Evolutionary conservation across 2,113 vertebrate genomes (phyloP).

Genomic region (Phalacrocorax brasilianus): DNA sequence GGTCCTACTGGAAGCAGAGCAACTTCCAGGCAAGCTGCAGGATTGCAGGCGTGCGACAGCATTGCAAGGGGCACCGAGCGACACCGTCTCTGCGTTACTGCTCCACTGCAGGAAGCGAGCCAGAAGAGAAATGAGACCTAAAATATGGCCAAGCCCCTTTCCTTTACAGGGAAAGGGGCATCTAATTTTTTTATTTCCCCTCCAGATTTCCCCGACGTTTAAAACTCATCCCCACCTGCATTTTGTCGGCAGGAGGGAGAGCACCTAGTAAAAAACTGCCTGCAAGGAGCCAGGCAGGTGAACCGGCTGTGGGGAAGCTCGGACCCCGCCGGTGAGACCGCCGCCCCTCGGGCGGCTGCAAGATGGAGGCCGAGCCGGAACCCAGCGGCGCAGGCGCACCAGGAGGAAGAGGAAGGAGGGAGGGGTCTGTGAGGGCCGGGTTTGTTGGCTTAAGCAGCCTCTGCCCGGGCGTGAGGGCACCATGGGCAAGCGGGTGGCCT

Average conservation of each 20-base stretch:
- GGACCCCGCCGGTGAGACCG: no score
- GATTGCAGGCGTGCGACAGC: accelerated
- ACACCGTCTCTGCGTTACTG: accelerated
- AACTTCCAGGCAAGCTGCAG: accelerated
- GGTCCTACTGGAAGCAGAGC: background rate
- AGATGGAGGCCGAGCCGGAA: accelerated
- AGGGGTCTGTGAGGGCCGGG: accelerated
- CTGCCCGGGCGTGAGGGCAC: accelerated
- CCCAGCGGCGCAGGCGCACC: background rate
- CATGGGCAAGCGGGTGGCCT: constrained; percentile 73
- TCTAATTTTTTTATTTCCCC: background rate
- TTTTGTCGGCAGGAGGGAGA: background rate
- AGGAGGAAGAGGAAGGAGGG: accelerated
- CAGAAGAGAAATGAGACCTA: accelerated
- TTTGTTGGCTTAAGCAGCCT: accelerated
- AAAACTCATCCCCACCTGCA: background rate
- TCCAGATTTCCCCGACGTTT: background rate
- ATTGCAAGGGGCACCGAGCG: accelerated
- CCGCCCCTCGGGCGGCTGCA: no score
- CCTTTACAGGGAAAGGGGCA: background rate
- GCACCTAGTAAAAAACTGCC: no score
- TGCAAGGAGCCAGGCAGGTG: accelerated
- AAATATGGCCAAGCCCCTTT: accelerated
- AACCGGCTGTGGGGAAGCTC: background rate
- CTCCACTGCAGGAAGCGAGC: accelerated